Conservation (phyloP, 2,113 vertebrate genomes). For the Tyto alba region DNA sequence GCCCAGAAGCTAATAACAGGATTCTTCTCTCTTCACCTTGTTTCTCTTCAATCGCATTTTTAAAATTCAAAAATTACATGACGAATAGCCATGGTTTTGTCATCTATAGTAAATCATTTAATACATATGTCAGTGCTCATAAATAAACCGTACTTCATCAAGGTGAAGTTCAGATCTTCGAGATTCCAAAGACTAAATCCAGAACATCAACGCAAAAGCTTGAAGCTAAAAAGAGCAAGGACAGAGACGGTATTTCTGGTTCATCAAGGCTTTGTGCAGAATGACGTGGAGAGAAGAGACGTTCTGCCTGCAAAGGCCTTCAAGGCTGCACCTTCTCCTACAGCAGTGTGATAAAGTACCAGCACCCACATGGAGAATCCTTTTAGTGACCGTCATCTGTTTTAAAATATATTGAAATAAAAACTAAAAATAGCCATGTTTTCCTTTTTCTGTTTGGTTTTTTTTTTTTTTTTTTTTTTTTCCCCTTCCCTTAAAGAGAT, state of each 20-base stretch:
- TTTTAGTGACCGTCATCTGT: not conserved
- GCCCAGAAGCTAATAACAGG: not conserved
- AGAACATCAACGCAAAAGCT: not conserved
- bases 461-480: not conserved
- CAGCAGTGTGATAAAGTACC: not conserved
- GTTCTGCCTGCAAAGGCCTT: not conserved
- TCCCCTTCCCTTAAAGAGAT: not conserved
- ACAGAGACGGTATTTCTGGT: not conserved
- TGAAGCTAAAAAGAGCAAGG: not conserved
- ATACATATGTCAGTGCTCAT: not conserved
- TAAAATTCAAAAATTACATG: not conserved
- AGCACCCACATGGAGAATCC: not conserved
- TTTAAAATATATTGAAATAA: not conserved
- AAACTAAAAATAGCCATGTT: not conserved
- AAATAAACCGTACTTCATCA: not conserved
- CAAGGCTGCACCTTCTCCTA: not conserved
- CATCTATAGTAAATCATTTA: not conserved
- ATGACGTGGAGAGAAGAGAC: accelerated
- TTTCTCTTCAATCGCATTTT: not conserved
- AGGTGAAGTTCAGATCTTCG: not conserved
- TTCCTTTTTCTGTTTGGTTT: not conserved
- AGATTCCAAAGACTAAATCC: not conserved
- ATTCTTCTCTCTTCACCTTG: not conserved
- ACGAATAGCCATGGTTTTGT: not conserved
- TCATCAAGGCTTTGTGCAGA: not conserved